Evolutionary conservation across 2,113 vertebrate genomes (phyloP).

Genomic region (Myocastor coypus): DNA sequence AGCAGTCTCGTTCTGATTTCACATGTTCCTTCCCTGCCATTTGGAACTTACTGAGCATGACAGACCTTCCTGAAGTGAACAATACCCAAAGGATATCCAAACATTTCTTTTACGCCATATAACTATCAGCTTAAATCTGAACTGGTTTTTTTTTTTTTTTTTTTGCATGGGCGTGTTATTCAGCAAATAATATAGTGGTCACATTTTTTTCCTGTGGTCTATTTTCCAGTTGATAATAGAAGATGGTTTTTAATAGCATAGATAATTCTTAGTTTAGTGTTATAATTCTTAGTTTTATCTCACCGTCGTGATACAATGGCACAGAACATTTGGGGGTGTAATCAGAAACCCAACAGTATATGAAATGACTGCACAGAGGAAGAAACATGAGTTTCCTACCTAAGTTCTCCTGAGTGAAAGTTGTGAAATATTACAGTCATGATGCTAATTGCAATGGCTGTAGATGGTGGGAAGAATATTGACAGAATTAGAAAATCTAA

Average conservation of each 20-base stretch:
- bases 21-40: conserved; percentile 55
- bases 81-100: conserved; percentile 24
- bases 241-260: background rate
- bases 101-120: conserved; percentile 47
- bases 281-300: conserved; percentile 3
- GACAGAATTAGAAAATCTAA: background rate
- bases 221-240: conserved; percentile 48
- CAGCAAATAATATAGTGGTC: conserved; percentile 27
- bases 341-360: background rate
- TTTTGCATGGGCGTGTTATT: conserved; percentile 51
- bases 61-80: conserved; percentile 52
- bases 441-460: background rate
- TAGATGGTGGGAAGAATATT: background rate
- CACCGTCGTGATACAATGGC: background rate
- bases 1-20: conserved; percentile 51
- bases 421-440: background rate
- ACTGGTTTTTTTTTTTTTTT: too few species aligned
- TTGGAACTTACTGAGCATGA: conserved; percentile 68
- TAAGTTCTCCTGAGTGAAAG: background rate
- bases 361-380: background rate
- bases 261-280: conserved; percentile 25
- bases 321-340: background rate
- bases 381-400: background rate
- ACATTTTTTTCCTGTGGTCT: conserved; percentile 37
- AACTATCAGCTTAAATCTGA: conserved; percentile 17